Evolutionary conservation across 37 sponge, comb jelly and placozoan species (phyloP), one percentile per base, ranked within the genome.

Genomic region (Oopsacas minuta): DNA sequence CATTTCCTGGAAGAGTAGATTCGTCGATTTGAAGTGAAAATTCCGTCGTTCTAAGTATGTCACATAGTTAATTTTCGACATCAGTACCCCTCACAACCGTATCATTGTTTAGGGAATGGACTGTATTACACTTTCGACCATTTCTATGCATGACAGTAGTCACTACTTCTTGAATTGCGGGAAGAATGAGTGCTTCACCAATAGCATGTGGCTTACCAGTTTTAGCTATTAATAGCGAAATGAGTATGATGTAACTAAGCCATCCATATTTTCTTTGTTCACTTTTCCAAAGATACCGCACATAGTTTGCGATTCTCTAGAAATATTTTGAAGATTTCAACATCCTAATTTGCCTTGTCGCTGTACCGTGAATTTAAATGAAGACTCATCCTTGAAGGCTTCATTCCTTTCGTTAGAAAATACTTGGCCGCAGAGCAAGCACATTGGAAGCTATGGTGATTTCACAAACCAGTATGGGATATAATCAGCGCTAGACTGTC

Each of bases 351-450:
- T 42, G 49, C 8, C 49, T 42, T 42, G 49, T 42, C 49, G 49
- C 49, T 15, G 49, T 61, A 34, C 28, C 75, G 75, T 61, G 75
- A 61, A 32, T 61, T 61, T 61, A 12, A 61, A 61, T 61, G 22
- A 61, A 61, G 32, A 61, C 7, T 61, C 17, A 61, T 12, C 75
- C 75, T 61, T 61, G 7, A 61, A 61, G 75, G 75, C 30, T 61
- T 61, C 75, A 61, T 61, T 61, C 75, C 75, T 61, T n/a, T 61
- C 75, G 22, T 61, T 61, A 61, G 75, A 61, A 61, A 61, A 61
- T 61, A 61, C 75, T 61, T 61, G 75, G 28, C 28, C 75, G 22
- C 75, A 61, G 7, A 61, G 7, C 75, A 61, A 61, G 22, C 75
- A 61, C 75, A 61, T 61, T 61, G 75, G 75, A 61, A 61, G 75